phyloP scores from a whole-genome alignment of 2,113 vertebrate genomes.

The Anhinga rufa region DNA sequence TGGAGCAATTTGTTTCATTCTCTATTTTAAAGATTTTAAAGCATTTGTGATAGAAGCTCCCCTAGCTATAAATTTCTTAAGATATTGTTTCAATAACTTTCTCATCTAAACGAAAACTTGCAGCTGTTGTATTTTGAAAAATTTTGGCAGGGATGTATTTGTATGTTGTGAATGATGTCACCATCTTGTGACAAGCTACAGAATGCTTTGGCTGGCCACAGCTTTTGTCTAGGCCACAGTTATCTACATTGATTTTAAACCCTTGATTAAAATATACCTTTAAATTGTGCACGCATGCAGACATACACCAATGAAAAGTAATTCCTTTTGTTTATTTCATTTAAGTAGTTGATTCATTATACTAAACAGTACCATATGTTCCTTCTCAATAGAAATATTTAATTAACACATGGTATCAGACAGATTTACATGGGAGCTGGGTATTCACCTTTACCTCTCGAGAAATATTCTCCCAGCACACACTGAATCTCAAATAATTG shows the following conservation, averaged over 20 bases:
- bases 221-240: not conserved
- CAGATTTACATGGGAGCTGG: not conserved
- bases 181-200: slow-evolving; percentile 53
- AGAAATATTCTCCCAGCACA: not conserved
- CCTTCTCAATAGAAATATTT: not conserved
- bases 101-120: slow-evolving; percentile 17
- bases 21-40: not conserved
- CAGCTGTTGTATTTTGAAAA: slow-evolving; percentile 48
- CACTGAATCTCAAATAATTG: not conserved
- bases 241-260: not conserved
- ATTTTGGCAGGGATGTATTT: slow-evolving; percentile 14
- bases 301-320: not conserved
- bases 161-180: slow-evolving; percentile 40
- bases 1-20: not conserved
- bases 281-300: not conserved
- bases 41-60: not conserved
- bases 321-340: not conserved
- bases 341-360: not conserved
- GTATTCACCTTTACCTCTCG: not conserved
- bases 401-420: not conserved
- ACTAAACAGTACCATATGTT: not conserved
- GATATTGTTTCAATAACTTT: not conserved
- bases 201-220: not conserved
- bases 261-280: not conserved
- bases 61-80: not conserved